Conservation (phyloP, 2,113 vertebrate species). For the Anoura caudifer region DNA sequence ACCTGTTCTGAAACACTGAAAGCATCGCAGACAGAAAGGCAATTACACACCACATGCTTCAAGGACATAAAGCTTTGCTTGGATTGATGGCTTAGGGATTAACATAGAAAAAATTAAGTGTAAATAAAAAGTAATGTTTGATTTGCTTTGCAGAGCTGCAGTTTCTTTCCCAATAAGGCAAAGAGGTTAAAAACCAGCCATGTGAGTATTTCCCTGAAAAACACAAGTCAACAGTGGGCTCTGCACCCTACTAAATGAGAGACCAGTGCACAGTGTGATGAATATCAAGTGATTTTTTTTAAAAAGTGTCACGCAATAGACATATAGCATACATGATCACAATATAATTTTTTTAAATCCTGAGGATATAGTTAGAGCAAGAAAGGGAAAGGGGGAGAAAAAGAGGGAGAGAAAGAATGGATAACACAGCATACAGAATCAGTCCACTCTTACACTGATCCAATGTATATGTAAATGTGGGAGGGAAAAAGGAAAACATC, state of each 20-base stretch:
- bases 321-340: background rate
- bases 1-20: background rate
- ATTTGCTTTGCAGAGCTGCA: background rate
- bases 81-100: too few species aligned
- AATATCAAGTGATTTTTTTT: background rate
- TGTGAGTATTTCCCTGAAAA: background rate
- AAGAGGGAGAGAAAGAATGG: too few species aligned
- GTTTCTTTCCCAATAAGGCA: background rate
- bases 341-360: background rate
- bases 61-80: background rate
- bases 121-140: background rate
- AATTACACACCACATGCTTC: background rate
- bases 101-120: accelerated
- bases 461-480: too few species aligned
- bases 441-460: too few species aligned
- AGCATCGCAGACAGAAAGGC: background rate
- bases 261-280: accelerated
- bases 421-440: too few species aligned
- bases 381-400: too few species aligned
- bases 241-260: background rate
- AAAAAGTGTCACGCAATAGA: background rate
- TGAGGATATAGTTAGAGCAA: too few species aligned
- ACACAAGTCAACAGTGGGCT: background rate
- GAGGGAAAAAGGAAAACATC: too few species aligned
- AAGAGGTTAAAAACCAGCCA: background rate